phyloP scores from a whole-genome alignment of 2,113 vertebrate genomes.

The Stegastes partitus region DNA sequence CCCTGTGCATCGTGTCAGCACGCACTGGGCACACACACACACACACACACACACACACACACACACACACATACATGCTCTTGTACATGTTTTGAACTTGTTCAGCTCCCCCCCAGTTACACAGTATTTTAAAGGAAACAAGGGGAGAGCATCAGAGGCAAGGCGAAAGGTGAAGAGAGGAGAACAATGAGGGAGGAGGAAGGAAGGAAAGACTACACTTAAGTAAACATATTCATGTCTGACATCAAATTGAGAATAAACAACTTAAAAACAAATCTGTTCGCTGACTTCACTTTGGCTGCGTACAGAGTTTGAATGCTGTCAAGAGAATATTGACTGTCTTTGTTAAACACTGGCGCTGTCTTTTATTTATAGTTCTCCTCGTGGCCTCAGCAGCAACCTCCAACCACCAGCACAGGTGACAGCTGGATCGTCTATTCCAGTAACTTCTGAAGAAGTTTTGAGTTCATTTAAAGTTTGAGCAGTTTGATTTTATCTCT shows the following conservation, averaged over 20 bases:
- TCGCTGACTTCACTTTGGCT: neutral
- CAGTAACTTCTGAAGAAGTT: constrained; percentile 25
- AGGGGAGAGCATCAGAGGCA: neutral
- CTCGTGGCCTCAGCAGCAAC: constrained; percentile 20
- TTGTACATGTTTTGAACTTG: constrained; percentile 45
- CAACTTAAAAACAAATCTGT: constrained; percentile 2
- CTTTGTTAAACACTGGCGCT: constrained; percentile 24
- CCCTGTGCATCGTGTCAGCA: constrained; percentile 40
- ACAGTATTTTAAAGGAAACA: constrained; percentile 8
- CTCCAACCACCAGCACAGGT: constrained; percentile 25
- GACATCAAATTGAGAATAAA: constrained; percentile 7
- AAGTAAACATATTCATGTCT: constrained; percentile 2
- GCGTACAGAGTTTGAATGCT: neutral
- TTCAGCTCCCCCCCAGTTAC: constrained; percentile 35
- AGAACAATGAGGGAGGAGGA: neutral
- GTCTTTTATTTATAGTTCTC: constrained; percentile 50
- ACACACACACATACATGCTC: constrained; percentile 25
- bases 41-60: constrained; percentile 26
- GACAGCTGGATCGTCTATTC: constrained; percentile 32
- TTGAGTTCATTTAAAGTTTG: constrained; percentile 28
- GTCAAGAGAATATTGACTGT: constrained; percentile 33
- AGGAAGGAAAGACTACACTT: neutral
- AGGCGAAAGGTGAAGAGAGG: neutral
- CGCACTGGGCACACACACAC: constrained; percentile 30
- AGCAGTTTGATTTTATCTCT: neutral